Evolutionary conservation across 2,888 invertebrate species (phyloP).

Genomic region (Cinara cedri): DNA sequence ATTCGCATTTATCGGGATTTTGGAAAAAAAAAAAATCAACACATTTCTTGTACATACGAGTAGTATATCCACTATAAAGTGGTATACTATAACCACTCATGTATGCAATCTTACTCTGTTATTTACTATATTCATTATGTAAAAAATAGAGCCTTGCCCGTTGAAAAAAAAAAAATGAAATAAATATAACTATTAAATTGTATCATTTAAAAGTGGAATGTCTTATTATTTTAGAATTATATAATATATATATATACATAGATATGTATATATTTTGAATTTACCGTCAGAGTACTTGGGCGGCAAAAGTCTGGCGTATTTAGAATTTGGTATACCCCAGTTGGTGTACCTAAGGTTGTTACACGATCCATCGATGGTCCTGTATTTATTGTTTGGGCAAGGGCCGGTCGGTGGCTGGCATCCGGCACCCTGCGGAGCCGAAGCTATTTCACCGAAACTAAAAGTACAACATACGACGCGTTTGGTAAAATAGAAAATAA

Average conservation of each 20-base stretch:
- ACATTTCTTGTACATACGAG: no score
- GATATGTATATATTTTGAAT: conserved; percentile 44
- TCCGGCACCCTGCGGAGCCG: conserved; percentile 58
- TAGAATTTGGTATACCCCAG: conserved; percentile 65
- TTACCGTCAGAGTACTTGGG: conserved; percentile 62
- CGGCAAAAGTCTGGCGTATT: conserved; percentile 61
- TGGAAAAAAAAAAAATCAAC: no score
- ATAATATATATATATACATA: not conserved
- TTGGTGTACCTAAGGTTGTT: conserved; percentile 69
- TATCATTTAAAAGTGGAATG: conserved; percentile 15
- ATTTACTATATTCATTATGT: no score
- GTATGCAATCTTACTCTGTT: no score
- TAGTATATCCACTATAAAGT: no score
- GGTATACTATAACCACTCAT: no score
- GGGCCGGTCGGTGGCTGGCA: conserved; percentile 58
- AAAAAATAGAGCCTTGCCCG: no score
- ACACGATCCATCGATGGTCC: conserved; percentile 71
- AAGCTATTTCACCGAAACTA: conserved; percentile 57
- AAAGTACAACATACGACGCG: not conserved
- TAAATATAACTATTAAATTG: no score
- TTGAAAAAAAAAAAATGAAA: no score
- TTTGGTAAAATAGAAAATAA: no score
- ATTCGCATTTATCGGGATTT: no score
- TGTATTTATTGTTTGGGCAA: conserved; percentile 63
- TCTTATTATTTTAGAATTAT: not conserved